phyloP scores from a whole-genome alignment of 2,888 invertebrate species.

The Carabus problematicus region DNA sequence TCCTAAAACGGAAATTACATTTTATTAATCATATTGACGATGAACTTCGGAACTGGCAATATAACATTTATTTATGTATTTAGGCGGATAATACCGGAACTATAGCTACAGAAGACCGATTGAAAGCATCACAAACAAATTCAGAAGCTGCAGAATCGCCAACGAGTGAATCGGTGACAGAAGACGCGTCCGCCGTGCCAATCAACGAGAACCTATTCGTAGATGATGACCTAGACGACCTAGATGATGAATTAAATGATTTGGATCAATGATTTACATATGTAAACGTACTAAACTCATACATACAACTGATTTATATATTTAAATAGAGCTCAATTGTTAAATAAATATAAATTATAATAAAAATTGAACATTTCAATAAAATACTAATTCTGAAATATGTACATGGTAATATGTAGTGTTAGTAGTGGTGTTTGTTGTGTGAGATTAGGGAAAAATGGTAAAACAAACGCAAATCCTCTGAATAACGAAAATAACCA shows the following conservation, averaged over 20 bases:
- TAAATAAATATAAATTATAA: slow-evolving; percentile 30
- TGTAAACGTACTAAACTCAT: slow-evolving; percentile 1
- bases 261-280: slow-evolving; percentile 60
- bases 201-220: slow-evolving; percentile 94
- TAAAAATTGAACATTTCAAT: slow-evolving; percentile 19
- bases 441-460: too few relatives aligned
- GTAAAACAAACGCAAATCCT: too few relatives aligned
- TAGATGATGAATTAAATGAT: slow-evolving; percentile 84
- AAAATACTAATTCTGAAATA: too few relatives aligned
- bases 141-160: slow-evolving; percentile 48
- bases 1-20: too few relatives aligned
- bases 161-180: slow-evolving; percentile 51
- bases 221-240: slow-evolving; percentile 79
- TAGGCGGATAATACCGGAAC: slow-evolving; percentile 79
- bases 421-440: too few relatives aligned
- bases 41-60: too few relatives aligned
- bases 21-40: too few relatives aligned
- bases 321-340: slow-evolving; percentile 41
- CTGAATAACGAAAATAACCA: too few relatives aligned
- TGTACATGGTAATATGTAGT: too few relatives aligned
- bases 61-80: slow-evolving; percentile 43
- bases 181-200: slow-evolving; percentile 70
- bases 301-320: slow-evolving; percentile 5
- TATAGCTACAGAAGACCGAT: slow-evolving; percentile 71
- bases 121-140: slow-evolving; percentile 60